Conservation (phyloP, 2,113 vertebrate genomes). For the Daubentonia madagascariensis region DNA sequence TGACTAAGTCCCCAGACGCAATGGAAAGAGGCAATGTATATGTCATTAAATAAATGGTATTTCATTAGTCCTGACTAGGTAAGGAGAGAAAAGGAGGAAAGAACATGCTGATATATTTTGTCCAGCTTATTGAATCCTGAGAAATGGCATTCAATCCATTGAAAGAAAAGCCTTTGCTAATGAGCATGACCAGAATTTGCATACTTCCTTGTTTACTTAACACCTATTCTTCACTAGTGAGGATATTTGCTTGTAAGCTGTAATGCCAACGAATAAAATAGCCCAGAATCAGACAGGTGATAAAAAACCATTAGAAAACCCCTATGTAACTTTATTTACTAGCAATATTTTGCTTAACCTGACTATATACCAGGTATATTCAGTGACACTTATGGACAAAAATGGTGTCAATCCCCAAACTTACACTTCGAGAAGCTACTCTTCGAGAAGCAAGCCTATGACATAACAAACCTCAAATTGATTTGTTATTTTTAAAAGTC, state of each 20-base stretch:
- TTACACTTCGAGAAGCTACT: neutral
- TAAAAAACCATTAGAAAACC: neutral
- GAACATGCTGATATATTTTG: neutral
- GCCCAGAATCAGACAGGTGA: neutral
- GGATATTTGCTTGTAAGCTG: neutral
- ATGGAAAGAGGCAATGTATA: neutral
- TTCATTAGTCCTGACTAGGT: conserved; percentile 33
- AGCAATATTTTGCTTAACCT: neutral
- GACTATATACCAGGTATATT: neutral
- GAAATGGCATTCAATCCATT: neutral
- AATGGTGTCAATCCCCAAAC: neutral
- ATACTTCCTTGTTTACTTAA: conserved; percentile 12
- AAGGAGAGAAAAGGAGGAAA: neutral
- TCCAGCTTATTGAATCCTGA: neutral
- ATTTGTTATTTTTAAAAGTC: neutral
- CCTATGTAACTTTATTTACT: neutral
- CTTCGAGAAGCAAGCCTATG: neutral
- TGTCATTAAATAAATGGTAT: neutral
- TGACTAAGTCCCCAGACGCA: neutral
- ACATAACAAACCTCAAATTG: neutral
- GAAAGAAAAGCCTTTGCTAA: neutral
- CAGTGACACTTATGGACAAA: neutral
- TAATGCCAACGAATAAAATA: neutral
- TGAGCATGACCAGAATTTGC: neutral
- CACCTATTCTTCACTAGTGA: neutral